These are phyloP conservation scores for Tachysurus fulvidraco DNA, from an alignment of 2,113 vertebrate genomes.

Conservation along the genomic window DNA sequence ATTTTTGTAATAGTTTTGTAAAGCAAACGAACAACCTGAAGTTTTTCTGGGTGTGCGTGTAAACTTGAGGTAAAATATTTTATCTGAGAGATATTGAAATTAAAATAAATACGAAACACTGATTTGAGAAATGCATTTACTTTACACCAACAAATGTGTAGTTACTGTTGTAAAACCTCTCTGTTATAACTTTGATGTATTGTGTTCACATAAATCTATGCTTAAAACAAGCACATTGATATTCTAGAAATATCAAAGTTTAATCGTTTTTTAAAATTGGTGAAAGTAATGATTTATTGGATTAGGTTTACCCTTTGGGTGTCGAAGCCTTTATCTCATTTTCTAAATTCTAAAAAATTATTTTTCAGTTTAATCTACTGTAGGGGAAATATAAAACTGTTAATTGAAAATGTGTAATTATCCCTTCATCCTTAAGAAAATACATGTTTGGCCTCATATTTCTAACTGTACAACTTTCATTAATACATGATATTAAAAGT, in stretches of 20 bases:
- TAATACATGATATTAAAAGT: not conserved
- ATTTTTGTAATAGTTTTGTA: not conserved
- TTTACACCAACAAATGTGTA: not conserved
- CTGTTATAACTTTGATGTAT: not conserved
- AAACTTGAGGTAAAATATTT: not conserved
- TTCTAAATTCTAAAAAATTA: not conserved
- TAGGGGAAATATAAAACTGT: conserved; percentile 17
- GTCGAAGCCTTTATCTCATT: conserved; percentile 27
- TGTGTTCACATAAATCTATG: not conserved
- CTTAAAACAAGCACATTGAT: not conserved
- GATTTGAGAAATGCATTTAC: not conserved
- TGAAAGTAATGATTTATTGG: conserved; percentile 18
- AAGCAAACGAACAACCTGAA: not conserved
- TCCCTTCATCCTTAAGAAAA: conserved; percentile 11
- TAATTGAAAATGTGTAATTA: conserved; percentile 6
- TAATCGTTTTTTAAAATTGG: not conserved
- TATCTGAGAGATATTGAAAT: not conserved
- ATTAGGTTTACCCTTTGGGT: conserved; percentile 39
- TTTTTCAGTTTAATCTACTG: not conserved
- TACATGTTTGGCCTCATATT: conserved; percentile 1
- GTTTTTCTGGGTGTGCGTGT: not conserved
- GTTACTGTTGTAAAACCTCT: not conserved
- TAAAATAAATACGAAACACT: not conserved
- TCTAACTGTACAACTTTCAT: not conserved
- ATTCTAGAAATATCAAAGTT: not conserved